Evolutionary conservation across 2,888 invertebrate species (phyloP), one percentile per base, ranked within the genome.

Genomic region (Eilema depressum): DNA sequence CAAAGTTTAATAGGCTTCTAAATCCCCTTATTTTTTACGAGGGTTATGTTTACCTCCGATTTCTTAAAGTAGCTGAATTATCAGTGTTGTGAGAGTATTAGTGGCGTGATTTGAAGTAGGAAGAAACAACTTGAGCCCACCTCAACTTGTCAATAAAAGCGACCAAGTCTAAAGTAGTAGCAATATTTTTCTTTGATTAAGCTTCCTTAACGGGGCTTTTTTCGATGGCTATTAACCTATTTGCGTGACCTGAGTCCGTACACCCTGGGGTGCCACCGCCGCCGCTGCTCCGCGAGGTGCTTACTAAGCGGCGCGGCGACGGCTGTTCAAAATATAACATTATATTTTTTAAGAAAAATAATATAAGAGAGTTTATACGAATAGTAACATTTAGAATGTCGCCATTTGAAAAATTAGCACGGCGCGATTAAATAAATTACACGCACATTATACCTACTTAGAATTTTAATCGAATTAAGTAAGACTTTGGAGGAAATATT

Each of bases 201-300:
- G 83, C 84, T 88, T 88, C 88, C 87, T 88, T 88, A 85, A 85
- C 83, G 82, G 84, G 84, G 83, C 78, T 88, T 82, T 88, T 90
- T 90, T 90, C 83, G 87, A 84, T 78, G 77, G 89, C 88, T 88
- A 89, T 92, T 90, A 91, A 91, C 91, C 90, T 89, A 90, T 91
- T 91, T 92, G 89, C 90, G 91, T 90, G 92, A 91, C 91, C 90
- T 83, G 86, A 78, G 85, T 82, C 78, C 82, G 79, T 74, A 83
- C 78, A 66, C 66, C 79, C 83, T 30, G 61, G 61, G 61, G 61
- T 61, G 79, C 75, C 83, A 77, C 76, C 77, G 78, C 78, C 28
- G 79, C 75, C 82, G 78, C 76, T 77, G 78, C 77, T 73, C 76
- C 77, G 66, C 77, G 83, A 74, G 74, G 72, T 81, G 79, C 79